phyloP scores from a whole-genome alignment of 2,113 vertebrate species.

The Xiphophorus couchianus region DNA sequence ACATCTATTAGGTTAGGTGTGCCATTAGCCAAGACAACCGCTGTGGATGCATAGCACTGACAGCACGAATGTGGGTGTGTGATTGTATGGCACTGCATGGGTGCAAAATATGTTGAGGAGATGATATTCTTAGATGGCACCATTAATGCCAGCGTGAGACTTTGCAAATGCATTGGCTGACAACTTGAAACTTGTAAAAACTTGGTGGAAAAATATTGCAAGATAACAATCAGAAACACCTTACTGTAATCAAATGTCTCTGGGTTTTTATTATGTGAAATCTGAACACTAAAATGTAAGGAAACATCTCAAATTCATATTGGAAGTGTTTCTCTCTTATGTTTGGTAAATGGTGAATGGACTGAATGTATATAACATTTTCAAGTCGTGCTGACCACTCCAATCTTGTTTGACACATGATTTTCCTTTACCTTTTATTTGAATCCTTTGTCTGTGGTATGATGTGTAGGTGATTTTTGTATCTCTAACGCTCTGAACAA shows the following conservation, averaged over 20 bases:
- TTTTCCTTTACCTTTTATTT: too few relatives aligned
- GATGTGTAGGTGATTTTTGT: too few relatives aligned
- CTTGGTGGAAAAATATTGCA: background rate
- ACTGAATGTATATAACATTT: too few relatives aligned
- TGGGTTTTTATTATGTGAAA: background rate
- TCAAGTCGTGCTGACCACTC: too few relatives aligned
- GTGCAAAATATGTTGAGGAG: background rate
- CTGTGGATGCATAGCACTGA: background rate
- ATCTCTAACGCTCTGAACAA: too few relatives aligned
- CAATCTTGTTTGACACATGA: too few relatives aligned
- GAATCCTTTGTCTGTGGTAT: too few relatives aligned
- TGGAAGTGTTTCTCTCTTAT: too few relatives aligned
- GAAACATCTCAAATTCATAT: too few relatives aligned
- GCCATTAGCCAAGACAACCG: background rate
- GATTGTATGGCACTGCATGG: background rate
- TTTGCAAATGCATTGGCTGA: background rate
- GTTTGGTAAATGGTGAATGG: too few relatives aligned
- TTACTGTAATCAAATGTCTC: background rate
- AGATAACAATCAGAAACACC: background rate
- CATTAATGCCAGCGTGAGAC: background rate
- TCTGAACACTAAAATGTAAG: background rate
- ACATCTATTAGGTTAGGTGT: background rate
- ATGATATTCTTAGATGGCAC: background rate
- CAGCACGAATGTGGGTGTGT: background rate
- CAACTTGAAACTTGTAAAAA: slow-evolving; percentile 18